phyloP scores from a whole-genome alignment of 2,888 invertebrate genomes.

The Odiellus spinosus region DNA sequence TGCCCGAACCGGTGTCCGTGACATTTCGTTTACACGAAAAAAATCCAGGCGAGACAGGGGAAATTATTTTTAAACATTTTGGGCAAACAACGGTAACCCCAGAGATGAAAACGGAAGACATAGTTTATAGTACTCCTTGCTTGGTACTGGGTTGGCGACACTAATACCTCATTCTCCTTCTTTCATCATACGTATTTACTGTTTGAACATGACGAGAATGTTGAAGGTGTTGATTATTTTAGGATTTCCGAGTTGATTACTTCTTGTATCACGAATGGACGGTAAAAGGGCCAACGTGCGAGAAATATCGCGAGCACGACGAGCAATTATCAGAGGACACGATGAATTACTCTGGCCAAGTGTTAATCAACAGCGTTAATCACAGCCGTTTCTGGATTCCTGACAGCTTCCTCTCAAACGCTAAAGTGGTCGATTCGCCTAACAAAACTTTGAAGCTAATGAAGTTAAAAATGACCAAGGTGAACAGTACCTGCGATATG shows the following conservation, averaged over 20 bases:
- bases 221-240: too few relatives aligned
- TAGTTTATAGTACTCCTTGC: too few relatives aligned
- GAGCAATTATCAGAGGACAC: constrained; percentile 23
- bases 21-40: too few relatives aligned
- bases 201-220: too few relatives aligned
- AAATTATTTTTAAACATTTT: too few relatives aligned
- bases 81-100: too few relatives aligned
- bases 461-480: constrained; percentile 4
- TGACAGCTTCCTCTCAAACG: constrained; percentile 67
- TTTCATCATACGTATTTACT: too few relatives aligned
- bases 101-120: too few relatives aligned
- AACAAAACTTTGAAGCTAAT: constrained; percentile 6
- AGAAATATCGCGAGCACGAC: constrained; percentile 61
- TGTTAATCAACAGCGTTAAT: constrained; percentile 24
- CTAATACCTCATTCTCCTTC: too few relatives aligned
- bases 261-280: constrained; percentile 65
- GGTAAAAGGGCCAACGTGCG: constrained; percentile 58
- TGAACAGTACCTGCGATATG: constrained; percentile 2
- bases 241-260: constrained; percentile 54
- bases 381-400: constrained; percentile 76
- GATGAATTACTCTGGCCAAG: neutral
- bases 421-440: constrained; percentile 39
- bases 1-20: too few relatives aligned
- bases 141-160: too few relatives aligned
- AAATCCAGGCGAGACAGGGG: too few relatives aligned